Evolutionary conservation across 2,113 vertebrate species (phyloP), one percentile per base, ranked within the genome.

Genomic region (Chascanopsetta lugubris): DNA sequence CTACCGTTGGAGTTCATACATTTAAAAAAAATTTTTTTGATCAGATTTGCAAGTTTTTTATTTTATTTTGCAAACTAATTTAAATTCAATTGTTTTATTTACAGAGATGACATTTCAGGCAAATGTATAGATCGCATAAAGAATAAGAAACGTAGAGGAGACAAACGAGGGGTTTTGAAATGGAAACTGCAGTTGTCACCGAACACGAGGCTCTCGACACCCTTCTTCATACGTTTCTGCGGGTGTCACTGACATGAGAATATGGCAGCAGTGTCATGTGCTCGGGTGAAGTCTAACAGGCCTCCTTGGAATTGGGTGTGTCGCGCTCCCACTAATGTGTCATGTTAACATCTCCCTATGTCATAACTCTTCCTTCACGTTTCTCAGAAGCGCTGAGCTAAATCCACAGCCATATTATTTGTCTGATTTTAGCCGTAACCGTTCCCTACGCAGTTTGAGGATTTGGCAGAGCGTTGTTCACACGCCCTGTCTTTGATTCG

Each of bases 291-390:
- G 61, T 79, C 63, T 65, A 68, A 69, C 82, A 70, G 60, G 69
- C 68, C 73, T 82, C 58, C 42, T 56, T 73, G 83, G 87, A 90
- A 87, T 72, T 77, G 87, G 89, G 85, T 84, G 88, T 88, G 87
- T 81, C 74, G 27, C 47, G 69, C 80, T 80, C 65, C 70, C 83
- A 86, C 85, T 80, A 72, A 82, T 86, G 85, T 80, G 85, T 89
- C 88, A 89, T 73, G 69, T 75, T 77, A 80, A 82, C 81, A 42
- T 84, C 70, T 81, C 54, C 60, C 54, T 61, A 68, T 87, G 87
- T 87, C 81, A 85, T 82, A 75, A 72, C 54, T 80, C 79, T 75
- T 75, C 43, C 53, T 25, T 34, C 32, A 25, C 54, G 57, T 71
- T 75, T 83, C 63, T 74, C 59, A 74, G 79, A 86, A 73, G 69